Evolutionary conservation across 2,797 vertebrate species (phyloP).

Genomic region (Thalassophryne amazonica): DNA sequence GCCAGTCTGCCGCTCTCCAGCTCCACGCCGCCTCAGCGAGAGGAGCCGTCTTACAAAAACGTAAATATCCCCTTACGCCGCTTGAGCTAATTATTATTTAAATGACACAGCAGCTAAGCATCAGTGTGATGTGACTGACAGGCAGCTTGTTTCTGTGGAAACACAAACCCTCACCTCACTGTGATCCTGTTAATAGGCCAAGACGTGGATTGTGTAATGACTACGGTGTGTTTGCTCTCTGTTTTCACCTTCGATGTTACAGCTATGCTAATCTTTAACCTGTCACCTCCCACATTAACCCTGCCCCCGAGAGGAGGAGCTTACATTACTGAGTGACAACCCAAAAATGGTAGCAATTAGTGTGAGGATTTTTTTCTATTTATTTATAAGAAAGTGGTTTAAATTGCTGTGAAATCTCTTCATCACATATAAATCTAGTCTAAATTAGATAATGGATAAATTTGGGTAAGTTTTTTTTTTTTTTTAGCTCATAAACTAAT

Average conservation of each 20-base stretch:
- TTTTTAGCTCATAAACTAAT: no score
- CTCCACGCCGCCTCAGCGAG: constrained; percentile 80
- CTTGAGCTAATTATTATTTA: constrained; percentile 86
- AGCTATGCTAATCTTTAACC: constrained; percentile 81
- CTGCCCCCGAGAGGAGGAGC: constrained; percentile 32
- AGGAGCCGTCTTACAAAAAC: constrained; percentile 91
- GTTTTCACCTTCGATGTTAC: constrained; percentile 77
- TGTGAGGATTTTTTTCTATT: no score
- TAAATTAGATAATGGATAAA: no score
- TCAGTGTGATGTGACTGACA: constrained; percentile 85
- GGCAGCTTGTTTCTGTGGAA: constrained; percentile 81
- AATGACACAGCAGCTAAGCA: constrained; percentile 82
- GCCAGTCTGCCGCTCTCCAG: constrained; percentile 77
- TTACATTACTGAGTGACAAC: no score
- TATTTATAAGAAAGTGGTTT: no score
- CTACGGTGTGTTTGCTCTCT: constrained; percentile 73
- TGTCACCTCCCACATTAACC: constrained; percentile 73
- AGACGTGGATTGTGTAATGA: constrained; percentile 76
- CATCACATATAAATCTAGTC: no score
- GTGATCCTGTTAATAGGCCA: constrained; percentile 81
- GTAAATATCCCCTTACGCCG: constrained; percentile 89
- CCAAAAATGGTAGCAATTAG: no score
- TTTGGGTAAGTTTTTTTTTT: no score
- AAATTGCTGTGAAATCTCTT: no score
- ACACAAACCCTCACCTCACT: constrained; percentile 84